These are phyloP conservation scores for Polyodon spathula DNA, from an alignment of 2,113 vertebrate species.

Conservation along the genomic window DNA sequence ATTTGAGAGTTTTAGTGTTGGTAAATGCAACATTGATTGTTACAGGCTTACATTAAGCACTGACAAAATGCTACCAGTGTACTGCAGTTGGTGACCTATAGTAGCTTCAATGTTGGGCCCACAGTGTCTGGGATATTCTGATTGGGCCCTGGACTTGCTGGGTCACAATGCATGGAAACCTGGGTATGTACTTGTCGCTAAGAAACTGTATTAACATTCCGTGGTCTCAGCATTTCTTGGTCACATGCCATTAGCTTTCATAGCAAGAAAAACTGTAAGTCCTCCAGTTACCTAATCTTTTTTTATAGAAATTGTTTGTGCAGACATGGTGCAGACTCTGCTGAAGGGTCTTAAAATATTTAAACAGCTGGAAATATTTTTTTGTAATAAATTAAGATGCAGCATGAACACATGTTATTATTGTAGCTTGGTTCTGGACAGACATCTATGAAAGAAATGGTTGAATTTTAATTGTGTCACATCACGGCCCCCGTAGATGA, in stretches of 20 bases:
- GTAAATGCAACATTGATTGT: background rate
- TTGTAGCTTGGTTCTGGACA: too few species aligned
- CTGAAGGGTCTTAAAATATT: too few species aligned
- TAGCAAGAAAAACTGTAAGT: background rate
- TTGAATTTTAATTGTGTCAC: too few species aligned
- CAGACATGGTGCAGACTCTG: background rate
- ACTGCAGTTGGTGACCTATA: too few species aligned
- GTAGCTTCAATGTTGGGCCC: too few species aligned
- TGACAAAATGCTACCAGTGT: too few species aligned
- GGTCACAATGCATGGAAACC: background rate
- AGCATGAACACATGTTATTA: too few species aligned
- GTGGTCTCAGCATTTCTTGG: slow-evolving; percentile 6
- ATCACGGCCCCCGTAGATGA: too few species aligned
- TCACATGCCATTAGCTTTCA: slow-evolving; percentile 11
- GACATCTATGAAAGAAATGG: too few species aligned
- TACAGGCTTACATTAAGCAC: background rate
- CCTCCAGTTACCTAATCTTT: background rate
- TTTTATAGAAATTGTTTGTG: background rate
- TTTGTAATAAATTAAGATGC: too few species aligned
- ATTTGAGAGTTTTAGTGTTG: background rate
- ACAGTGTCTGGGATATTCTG: background rate
- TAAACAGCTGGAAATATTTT: too few species aligned
- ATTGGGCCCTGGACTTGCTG: too few species aligned
- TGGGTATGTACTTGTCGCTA: slow-evolving; percentile 2
- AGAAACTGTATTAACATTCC: slow-evolving; percentile 18